phyloP scores from a whole-genome alignment of 2,888 invertebrate species.

The Torymus auratus region DNA sequence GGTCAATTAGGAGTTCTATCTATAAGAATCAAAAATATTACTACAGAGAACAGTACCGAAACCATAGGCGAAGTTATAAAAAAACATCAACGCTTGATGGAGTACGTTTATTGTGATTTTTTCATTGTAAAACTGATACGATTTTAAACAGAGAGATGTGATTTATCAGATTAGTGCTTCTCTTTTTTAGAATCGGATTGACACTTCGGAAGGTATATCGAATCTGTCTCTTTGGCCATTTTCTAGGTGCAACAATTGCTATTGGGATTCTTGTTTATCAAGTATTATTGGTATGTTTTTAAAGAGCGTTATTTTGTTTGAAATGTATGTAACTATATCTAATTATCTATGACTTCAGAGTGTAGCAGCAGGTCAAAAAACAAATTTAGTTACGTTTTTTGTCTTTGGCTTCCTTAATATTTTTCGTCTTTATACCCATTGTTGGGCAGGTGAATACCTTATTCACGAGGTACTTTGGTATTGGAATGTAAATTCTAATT shows the following conservation, averaged over 20 bases:
- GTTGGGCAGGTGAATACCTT: conserved; percentile 59
- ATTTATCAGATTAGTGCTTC: conserved; percentile 14
- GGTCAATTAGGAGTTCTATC: conserved; percentile 59
- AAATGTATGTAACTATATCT: not conserved
- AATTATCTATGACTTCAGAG: conserved; percentile 43
- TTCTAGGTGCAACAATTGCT: conserved; percentile 56
- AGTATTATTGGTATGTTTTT: conserved; percentile 54
- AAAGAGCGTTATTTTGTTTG: not conserved
- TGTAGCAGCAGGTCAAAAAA: conserved; percentile 52
- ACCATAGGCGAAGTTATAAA: conserved; percentile 11
- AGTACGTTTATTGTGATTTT: conserved; percentile 29
- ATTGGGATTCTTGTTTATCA: conserved; percentile 61
- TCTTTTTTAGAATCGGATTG: conserved; percentile 54
- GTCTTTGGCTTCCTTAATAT: conserved; percentile 59
- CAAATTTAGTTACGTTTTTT: conserved; percentile 59
- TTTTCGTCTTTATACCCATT: conserved; percentile 58
- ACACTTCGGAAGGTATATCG: conserved; percentile 42
- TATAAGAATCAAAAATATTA: conserved; percentile 45
- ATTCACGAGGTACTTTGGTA: conserved; percentile 57
- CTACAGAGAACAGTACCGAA: not conserved
- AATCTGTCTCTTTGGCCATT: conserved; percentile 57
- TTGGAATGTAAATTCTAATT: not conserved
- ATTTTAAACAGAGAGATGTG: not conserved
- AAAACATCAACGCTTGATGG: conserved; percentile 42
- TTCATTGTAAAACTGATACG: not conserved